Conservation (phyloP, 2,797 vertebrate species). For the Clarias laeviceps region DNA sequence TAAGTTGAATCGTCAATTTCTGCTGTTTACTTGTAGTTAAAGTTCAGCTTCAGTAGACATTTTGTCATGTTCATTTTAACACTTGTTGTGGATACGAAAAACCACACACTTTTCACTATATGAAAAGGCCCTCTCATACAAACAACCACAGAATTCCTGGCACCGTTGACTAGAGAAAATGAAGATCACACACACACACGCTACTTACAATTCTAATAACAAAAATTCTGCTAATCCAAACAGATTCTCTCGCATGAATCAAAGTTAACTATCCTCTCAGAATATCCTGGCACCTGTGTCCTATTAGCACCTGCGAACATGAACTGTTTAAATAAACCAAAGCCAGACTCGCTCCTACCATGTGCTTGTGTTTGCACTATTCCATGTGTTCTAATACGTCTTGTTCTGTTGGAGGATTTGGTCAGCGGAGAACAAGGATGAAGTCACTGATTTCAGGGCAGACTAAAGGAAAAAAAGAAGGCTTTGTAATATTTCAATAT, state of each 20-base stretch:
- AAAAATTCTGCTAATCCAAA: constrained; percentile 8
- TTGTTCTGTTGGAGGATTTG: not conserved
- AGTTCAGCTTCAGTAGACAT: constrained; percentile 4
- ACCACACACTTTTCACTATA: not conserved
- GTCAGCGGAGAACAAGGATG: not conserved
- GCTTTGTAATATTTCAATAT: not conserved
- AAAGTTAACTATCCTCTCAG: not conserved
- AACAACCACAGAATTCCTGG: not conserved
- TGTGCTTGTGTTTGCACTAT: not conserved
- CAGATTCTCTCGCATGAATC: not conserved
- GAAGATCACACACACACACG: not conserved
- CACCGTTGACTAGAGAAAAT: not conserved
- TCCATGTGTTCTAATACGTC: not conserved
- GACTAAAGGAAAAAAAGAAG: not conserved
- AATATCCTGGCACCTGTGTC: not conserved
- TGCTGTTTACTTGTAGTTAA: not conserved
- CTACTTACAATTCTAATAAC: not conserved
- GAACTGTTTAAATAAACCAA: constrained; percentile 18
- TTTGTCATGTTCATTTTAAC: not conserved
- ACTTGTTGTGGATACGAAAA: not conserved
- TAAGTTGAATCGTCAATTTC: not conserved
- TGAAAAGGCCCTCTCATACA: not conserved
- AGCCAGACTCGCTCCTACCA: not conserved
- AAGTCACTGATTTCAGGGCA: not conserved
- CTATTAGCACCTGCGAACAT: constrained; percentile 14